Evolutionary conservation across 1,140 invertebrate genomes (phyloP), one percentile per base, ranked within the genome.

Genomic region (Pogonomyrmex barbatus): DNA sequence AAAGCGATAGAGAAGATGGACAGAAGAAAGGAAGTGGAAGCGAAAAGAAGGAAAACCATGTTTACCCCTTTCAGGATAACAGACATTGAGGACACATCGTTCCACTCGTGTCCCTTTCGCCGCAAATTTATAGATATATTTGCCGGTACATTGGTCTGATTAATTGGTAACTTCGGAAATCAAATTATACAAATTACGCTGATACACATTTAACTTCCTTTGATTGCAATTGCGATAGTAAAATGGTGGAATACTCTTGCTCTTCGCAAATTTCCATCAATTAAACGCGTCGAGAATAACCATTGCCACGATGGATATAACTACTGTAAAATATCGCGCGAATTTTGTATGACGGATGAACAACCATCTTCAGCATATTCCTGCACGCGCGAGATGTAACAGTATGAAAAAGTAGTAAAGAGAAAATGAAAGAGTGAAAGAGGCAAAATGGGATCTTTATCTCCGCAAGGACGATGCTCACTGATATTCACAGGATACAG

Each of bases 401-500:
- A 50, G 12, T 24, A 52, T 68, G 50, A 79, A 71, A 62, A 75
- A 62, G 8, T n/a, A 45, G 60, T 33, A 54, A 58, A 24, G 36
- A 65, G 24, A 79, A 85, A 79, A 85, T 54, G 63, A 54, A 79
- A 85, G 3, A 52, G 33, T 45, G 45, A 39, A 54, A 39, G 39
- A 42, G 17, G 39, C 47, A 67, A 54, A 58, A 60, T 67, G 24
- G 17, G 39, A 58, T 50, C 73, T 78, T 65, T 77, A 76, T 79
- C 62, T 79, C 2, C n/a, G n/a, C 10, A 39, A 67, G 75, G 47
- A 50, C 47, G 60, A 42, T 39, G 63, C 17, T 78, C 76, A 39
- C 65, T 71, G 79, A 82, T 82, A 73, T 82, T 82, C 79, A 24
- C 79, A 39, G 54, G 42, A 82, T 71, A 70, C 24, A 70, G 39